These are phyloP conservation scores for Heterotis niloticus DNA, from an alignment of 2,113 vertebrate genomes.

Conservation along the genomic window DNA sequence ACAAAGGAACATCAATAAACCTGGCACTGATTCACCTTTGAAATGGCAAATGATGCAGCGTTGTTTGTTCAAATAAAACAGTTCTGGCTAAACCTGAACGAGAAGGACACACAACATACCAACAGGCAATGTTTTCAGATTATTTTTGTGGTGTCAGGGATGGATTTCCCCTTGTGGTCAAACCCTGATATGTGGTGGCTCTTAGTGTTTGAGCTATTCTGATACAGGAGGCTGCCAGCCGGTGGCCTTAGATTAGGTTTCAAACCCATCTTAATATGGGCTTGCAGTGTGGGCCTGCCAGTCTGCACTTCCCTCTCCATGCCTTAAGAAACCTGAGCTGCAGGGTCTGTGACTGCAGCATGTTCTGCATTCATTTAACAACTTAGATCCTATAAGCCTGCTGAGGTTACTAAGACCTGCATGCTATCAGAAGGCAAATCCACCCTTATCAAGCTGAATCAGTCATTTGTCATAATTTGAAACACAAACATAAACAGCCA, in stretches of 20 bases:
- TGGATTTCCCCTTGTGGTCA: background rate
- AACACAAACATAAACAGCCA: too few species aligned
- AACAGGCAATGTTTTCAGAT: background rate
- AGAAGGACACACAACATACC: too few species aligned
- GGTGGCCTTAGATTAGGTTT: constrained; percentile 3
- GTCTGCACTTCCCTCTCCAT: constrained; percentile 28
- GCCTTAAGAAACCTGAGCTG: constrained; percentile 35
- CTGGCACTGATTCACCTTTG: too few species aligned
- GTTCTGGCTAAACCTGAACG: too few species aligned
- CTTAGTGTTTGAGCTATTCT: background rate
- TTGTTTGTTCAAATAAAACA: too few species aligned
- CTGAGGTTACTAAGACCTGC: too few species aligned
- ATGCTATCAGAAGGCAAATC: too few species aligned
- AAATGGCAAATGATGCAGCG: too few species aligned
- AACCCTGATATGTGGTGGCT: constrained; percentile 28
- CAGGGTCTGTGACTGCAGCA: constrained; percentile 10
- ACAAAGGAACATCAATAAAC: too few species aligned
- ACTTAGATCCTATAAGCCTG: background rate
- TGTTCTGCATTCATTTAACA: background rate
- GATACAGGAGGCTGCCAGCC: constrained; percentile 37
- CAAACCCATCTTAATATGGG: constrained; percentile 29
- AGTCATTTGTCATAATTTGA: too few species aligned
- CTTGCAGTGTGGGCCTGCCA: constrained; percentile 33
- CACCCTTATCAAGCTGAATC: too few species aligned
- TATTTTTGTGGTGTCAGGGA: background rate